Conservation (phyloP, 2,888 invertebrate genomes). For the Drosophila atroscutellata region DNA sequence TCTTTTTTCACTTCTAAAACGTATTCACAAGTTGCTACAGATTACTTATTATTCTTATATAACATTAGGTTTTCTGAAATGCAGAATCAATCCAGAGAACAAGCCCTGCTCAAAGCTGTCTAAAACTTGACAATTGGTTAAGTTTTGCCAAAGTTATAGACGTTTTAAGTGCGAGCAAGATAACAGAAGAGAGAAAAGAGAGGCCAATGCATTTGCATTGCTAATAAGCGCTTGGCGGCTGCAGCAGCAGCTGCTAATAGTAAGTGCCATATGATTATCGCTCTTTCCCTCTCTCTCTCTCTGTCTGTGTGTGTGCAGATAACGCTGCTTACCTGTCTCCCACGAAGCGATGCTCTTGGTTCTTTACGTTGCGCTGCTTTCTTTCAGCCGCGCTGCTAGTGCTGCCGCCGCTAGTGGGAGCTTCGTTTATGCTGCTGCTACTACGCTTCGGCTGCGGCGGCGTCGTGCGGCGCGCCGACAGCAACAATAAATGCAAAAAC, state of each 20-base stretch:
- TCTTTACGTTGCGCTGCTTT: slow-evolving; percentile 42
- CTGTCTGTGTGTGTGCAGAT: slow-evolving; percentile 9
- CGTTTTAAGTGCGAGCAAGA: neutral
- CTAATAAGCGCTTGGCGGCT: slow-evolving; percentile 71
- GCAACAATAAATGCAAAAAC: slow-evolving; percentile 36
- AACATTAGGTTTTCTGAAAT: neutral
- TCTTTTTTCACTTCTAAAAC: neutral
- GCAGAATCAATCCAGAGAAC: neutral
- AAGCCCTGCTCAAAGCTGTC: neutral
- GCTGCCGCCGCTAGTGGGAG: slow-evolving; percentile 27
- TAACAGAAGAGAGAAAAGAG: neutral
- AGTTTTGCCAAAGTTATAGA: neutral
- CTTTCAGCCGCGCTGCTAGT: slow-evolving; percentile 36
- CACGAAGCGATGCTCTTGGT: slow-evolving; percentile 44
- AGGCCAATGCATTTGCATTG: slow-evolving; percentile 54
- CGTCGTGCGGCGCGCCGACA: slow-evolving; percentile 43
- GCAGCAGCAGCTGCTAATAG: slow-evolving; percentile 23
- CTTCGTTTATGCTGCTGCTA: slow-evolving; percentile 53
- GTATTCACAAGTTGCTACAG: neutral
- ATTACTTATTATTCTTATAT: neutral
- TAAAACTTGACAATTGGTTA: slow-evolving; percentile 4
- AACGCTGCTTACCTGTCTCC: slow-evolving; percentile 36
- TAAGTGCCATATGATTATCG: slow-evolving; percentile 68
- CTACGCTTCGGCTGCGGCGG: slow-evolving; percentile 70
- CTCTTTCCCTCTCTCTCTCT: slow-evolving; percentile 17